These are phyloP conservation scores for Ptychobarbus kaznakovi DNA, from an alignment of 2,797 vertebrate genomes.

Conservation along the genomic window DNA sequence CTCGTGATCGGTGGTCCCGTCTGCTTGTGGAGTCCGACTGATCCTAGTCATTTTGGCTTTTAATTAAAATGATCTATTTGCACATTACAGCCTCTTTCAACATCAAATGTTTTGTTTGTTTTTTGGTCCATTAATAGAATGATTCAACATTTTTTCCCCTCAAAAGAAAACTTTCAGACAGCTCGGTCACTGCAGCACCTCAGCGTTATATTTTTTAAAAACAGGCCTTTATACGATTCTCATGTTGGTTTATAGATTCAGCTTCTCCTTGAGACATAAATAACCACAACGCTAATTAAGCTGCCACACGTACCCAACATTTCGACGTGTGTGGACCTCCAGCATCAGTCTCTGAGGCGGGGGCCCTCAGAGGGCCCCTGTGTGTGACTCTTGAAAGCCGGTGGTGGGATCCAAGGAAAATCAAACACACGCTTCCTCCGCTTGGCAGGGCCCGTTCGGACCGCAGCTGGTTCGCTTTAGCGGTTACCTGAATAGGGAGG, in stretches of 20 bases:
- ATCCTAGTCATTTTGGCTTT: conserved; percentile 10
- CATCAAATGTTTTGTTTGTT: conserved; percentile 34
- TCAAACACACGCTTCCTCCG: conserved; percentile 73
- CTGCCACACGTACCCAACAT: conserved; percentile 25
- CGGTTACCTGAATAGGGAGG: conserved; percentile 77
- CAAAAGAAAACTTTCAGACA: conserved; percentile 32
- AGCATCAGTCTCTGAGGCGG: conserved; percentile 42
- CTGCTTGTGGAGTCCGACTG: conserved; percentile 8
- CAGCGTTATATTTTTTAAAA: conserved; percentile 1
- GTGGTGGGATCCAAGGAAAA: conserved; percentile 72
- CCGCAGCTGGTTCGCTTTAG: conserved; percentile 82
- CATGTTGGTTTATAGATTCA: conserved; percentile 44
- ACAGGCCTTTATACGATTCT: conserved; percentile 8
- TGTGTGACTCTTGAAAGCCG: conserved; percentile 75
- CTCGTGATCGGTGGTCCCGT: conserved; percentile 1
- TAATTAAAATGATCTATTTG: conserved; percentile 37
- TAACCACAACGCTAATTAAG: conserved; percentile 48
- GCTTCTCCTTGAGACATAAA: conserved; percentile 53
- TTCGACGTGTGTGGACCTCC: conserved; percentile 47
- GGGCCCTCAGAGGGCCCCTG: conserved; percentile 73
- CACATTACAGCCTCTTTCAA: conserved; percentile 19
- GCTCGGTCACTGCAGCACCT: conserved; percentile 2
- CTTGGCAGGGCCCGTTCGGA: conserved; percentile 50
- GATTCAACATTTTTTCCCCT: background rate
- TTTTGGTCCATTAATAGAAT: conserved; percentile 15